Evolutionary conservation across 1,140 invertebrate genomes (phyloP).

Genomic region (Helicoverpa zea): DNA sequence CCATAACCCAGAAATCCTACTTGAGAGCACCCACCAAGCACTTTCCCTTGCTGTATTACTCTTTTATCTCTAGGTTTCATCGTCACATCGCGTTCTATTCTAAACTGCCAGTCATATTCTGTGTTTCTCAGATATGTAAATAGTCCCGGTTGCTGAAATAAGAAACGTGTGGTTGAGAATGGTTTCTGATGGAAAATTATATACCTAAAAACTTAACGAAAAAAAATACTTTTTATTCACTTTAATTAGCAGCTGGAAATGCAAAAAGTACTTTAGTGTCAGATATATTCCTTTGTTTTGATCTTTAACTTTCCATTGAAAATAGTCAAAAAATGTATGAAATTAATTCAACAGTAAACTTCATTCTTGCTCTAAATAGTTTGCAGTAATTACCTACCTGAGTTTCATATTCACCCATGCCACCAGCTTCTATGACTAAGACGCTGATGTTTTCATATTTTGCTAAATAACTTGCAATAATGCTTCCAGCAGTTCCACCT

Average conservation of each 20-base stretch:
- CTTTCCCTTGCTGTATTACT: constrained; percentile 17
- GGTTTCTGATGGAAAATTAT: not conserved
- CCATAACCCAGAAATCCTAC: not conserved
- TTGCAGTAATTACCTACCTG: not conserved
- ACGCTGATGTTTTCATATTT: constrained; percentile 5
- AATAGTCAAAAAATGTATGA: too few species aligned
- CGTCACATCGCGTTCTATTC: not conserved
- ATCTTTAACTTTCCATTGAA: too few species aligned
- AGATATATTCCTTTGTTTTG: too few species aligned
- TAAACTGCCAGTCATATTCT: constrained; percentile 19
- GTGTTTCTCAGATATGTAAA: not conserved
- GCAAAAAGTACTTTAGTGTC: too few species aligned
- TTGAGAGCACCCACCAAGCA: constrained; percentile 13
- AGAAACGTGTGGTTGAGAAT: not conserved
- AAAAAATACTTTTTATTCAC: too few species aligned
- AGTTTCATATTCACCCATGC: constrained; percentile 3
- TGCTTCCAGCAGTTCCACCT: constrained; percentile 43
- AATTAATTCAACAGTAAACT: not conserved
- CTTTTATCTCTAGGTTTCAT: too few species aligned
- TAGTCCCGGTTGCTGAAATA: constrained; percentile 1
- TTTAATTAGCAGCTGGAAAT: too few species aligned
- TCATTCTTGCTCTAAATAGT: not conserved
- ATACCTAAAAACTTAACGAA: not conserved
- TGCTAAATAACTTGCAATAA: constrained; percentile 28
- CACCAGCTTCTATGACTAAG: constrained; percentile 34